These are phyloP conservation scores for Botia almorhae DNA, from an alignment of 2,797 vertebrate genomes.

Conservation along the genomic window DNA sequence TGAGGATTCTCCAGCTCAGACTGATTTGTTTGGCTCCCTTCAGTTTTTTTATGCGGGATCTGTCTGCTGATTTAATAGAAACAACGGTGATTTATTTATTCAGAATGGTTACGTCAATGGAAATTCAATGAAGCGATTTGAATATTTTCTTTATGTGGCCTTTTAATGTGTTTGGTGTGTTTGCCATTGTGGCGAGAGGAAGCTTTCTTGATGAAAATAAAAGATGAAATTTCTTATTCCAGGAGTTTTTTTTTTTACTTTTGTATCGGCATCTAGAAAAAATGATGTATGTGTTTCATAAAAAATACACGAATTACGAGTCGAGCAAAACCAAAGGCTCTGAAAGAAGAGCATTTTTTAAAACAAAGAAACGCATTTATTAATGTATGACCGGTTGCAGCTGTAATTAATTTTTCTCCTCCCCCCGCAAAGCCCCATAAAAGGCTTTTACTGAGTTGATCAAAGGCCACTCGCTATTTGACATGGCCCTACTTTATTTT, in stretches of 20 bases:
- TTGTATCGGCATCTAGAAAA: conserved; percentile 26
- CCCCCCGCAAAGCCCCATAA: conserved; percentile 60
- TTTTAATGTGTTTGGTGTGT: conserved; percentile 68
- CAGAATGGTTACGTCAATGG: conserved; percentile 77
- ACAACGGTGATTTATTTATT: conserved; percentile 73
- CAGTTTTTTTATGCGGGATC: conserved; percentile 57
- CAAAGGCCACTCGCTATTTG: conserved; percentile 56
- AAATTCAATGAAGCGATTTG: conserved; percentile 78
- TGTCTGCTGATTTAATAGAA: conserved; percentile 73
- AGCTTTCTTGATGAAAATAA: conserved; percentile 31
- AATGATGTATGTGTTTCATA: conserved; percentile 24
- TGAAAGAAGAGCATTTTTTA: conserved; percentile 26
- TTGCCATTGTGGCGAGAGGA: conserved; percentile 69
- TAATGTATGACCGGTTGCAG: conserved; percentile 33
- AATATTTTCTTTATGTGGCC: conserved; percentile 69
- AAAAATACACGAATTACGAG: conserved; percentile 2
- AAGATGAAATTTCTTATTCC: conserved; percentile 26
- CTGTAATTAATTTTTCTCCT: conserved; percentile 60
- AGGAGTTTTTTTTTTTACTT: conserved; percentile 15
- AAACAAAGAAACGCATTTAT: conserved; percentile 37
- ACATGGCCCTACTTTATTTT: conserved; percentile 33
- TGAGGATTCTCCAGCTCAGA: conserved; percentile 50
- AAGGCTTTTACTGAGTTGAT: conserved; percentile 54
- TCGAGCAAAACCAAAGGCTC: background rate
- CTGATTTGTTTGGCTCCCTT: conserved; percentile 51